Evolutionary conservation across 2,888 invertebrate genomes (phyloP), one percentile per base, ranked within the genome.

Genomic region (Mimachlamys varia): DNA sequence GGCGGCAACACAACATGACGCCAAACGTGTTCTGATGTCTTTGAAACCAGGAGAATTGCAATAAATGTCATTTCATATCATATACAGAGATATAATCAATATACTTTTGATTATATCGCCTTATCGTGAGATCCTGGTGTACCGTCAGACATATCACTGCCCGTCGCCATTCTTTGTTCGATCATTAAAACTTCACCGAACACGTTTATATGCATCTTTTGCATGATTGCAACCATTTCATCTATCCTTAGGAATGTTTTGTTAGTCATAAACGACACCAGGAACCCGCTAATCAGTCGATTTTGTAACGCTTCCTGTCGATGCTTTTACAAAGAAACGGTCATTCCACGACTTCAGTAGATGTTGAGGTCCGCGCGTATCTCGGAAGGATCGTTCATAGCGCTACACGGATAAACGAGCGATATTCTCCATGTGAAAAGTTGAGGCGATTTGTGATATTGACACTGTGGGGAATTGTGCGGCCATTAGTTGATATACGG

Each of bases 31-130:
- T 27, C 7, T 12, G 76, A 33, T 12, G 76, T 13, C 76, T 12
- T 19, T 10, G 27, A 76, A 33, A 33, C 76, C 12, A 22, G 27
- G 27, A 27, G 76, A 76, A 0, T 33, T 19, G 33, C 76, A 33
- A 76, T 76, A 76, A 76, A 76, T 76, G 76, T 27, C 33, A 76
- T 76, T 76, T 76, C 58, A 76, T 76, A 33, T 76, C 76, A 76
- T 33, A 76, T 27, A 33, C 27, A 33, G n/a, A n/a, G 76, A 76
- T 76, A 27, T 0, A 17, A 53, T 53, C 53, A 53, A 13, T 76
- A 22, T 22, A 1, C 76, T 76, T 76, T 15, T 12, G 27, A 27
- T 27, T 76, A 33, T 76, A 33, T 4, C 76, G 27, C 76, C 76
- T 33, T 53, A 12, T 33, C 76, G 33, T 15, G 76, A 76, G 76